Evolutionary conservation across 2,888 invertebrate species (phyloP), one percentile per base, ranked within the genome.

Genomic region (Stenoptilia bipunctidactyla): DNA sequence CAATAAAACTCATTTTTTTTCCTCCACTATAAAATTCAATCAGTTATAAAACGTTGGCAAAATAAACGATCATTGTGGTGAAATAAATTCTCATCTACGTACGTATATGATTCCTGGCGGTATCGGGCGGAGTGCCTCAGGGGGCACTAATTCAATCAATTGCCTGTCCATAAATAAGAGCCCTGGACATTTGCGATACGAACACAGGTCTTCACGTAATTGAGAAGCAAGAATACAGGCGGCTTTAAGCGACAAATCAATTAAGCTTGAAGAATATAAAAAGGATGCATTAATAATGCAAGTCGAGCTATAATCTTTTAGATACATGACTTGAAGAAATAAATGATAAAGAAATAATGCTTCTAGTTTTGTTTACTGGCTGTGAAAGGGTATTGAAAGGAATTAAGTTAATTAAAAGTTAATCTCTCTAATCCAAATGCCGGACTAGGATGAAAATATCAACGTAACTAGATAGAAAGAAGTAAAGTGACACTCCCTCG

Each of bases 101-200:
- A n/a, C n/a, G n/a, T n/a, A 51, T 56, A 65, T 61, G 56, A 65
- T 65, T 57, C 66, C 60, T 60, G 66, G 59, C 64, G 49, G 62
- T 67, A 68, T 66, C 67, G 58, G 60, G 52, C 66, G 20, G 62
- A 66, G 55, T 66, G 76, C 79, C 76, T 76, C 63, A 50, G 68
- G 76, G 77, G 63, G 69, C 63, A 75, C 76, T 82, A 82, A 80
- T 79, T 80, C 80, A 82, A 82, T 82, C 80, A 79, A 79, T 80
- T 71, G 71, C 59, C 61, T 56, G 66, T 59, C 71, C 74, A 79
- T 80, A 82, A 80, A 82, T 80, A 79, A 74, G 68, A 53, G 52
- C 58, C 62, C 58, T 57, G 75, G 69, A 75, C 68, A 60, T 67
- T 63, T 58, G 70, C 74, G 72, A 77, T 76, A 75, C 54, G 60